Percentiles rank a stretch among this genome's conserved stretches.
These are phyloP conservation scores for Himalopsyche tibetana DNA, from an alignment of 2,888 invertebrate species.

Conservation along the genomic window DNA sequence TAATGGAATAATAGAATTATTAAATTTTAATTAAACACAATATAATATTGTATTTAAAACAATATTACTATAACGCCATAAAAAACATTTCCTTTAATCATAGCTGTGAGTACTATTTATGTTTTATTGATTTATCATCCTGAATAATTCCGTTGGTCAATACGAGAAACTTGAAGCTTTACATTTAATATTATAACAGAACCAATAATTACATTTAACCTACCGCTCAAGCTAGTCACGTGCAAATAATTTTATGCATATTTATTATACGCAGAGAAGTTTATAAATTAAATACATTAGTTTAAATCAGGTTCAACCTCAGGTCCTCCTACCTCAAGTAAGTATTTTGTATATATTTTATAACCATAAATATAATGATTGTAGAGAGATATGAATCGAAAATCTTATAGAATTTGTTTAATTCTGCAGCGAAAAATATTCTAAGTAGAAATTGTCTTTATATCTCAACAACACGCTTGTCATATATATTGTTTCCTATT, in stretches of 20 bases:
- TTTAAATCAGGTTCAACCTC: not conserved
- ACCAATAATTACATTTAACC: not conserved
- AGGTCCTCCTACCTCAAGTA: not conserved
- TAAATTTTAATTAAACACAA: no score
- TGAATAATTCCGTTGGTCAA: not conserved
- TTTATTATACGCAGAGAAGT: not conserved
- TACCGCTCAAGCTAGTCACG: not conserved
- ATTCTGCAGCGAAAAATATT: no score
- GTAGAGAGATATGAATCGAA: not conserved
- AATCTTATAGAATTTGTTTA: not conserved
- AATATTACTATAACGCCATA: no score
- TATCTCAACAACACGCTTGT: no score
- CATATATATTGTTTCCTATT: no score
- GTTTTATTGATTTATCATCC: not conserved
- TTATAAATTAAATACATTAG: constrained; percentile 34
- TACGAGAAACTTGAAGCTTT: not conserved
- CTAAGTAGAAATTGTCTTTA: no score
- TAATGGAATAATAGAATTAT: no score
- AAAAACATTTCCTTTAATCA: no score
- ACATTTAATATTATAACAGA: not conserved
- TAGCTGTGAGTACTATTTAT: no score
- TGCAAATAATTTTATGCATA: constrained; percentile 22
- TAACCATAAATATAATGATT: constrained; percentile 15
- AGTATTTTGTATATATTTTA: no score
- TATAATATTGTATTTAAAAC: no score